phyloP scores from a whole-genome alignment of 2,888 invertebrate genomes.

The Stenichneumon culpator region DNA sequence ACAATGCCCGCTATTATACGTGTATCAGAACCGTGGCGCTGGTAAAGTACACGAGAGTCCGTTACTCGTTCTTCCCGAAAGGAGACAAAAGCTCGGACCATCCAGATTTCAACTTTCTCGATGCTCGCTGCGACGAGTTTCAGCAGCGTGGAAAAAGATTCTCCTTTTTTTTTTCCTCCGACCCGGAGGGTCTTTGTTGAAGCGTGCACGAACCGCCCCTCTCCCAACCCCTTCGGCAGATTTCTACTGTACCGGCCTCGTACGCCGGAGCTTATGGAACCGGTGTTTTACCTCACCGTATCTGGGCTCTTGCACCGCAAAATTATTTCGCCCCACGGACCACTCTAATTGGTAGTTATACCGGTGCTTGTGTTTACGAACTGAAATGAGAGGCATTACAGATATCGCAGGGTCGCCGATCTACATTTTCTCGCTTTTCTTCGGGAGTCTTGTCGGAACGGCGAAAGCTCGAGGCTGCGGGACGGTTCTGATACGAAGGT shows the following conservation, averaged over 20 bases:
- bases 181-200: conserved; percentile 46
- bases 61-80: conserved; percentile 46
- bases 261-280: conserved; percentile 9
- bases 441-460: neutral
- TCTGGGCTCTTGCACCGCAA: conserved; percentile 4
- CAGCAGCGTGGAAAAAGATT: conserved; percentile 35
- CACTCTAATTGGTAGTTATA: conserved; percentile 52
- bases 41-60: conserved; percentile 19
- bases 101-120: conserved; percentile 35
- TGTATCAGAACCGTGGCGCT: neutral
- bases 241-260: neutral
- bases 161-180: conserved; percentile 37
- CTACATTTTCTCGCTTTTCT: neutral
- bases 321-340: conserved; percentile 49
- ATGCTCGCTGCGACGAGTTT: conserved; percentile 25
- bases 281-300: conserved; percentile 5
- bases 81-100: conserved; percentile 56
- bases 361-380: conserved; percentile 25
- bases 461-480: neutral
- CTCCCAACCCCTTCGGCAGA: conserved; percentile 10
- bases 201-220: conserved; percentile 14
- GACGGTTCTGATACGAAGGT: no score
- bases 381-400: conserved; percentile 5
- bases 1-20: conserved; percentile 13
- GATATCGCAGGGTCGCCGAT: neutral